A percentile compares a stretch with the other conserved stretches of the same genome.
Conservation (phyloP, 1,140 invertebrate genomes). For the Macrobrachium rosenbergii region DNA sequence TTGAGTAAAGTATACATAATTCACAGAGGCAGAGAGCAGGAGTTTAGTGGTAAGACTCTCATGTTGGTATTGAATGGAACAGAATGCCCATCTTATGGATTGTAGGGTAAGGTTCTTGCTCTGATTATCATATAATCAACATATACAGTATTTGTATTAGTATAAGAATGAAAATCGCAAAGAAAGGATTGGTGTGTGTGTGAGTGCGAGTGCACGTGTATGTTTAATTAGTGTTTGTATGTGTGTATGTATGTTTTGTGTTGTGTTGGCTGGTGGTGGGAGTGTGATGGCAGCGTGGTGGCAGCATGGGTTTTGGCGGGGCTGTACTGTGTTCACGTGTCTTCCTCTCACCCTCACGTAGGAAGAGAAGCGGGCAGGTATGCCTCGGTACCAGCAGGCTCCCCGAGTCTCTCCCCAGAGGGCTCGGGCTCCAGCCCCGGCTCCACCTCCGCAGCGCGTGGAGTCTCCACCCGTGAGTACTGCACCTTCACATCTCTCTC, state of each 20-base stretch:
- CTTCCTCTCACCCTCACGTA: conserved; percentile 63
- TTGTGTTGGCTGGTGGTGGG: conserved; percentile 60
- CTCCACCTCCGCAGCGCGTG: conserved; percentile 62
- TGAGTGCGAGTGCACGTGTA: neutral
- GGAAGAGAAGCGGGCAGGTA: conserved; percentile 64
- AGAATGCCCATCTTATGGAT: too few relatives aligned
- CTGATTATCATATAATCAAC: too few relatives aligned
- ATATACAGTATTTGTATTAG: too few relatives aligned
- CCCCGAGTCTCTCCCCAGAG: conserved; percentile 60
- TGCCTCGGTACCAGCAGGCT: conserved; percentile 60
- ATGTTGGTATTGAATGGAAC: too few relatives aligned
- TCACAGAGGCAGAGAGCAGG: too few relatives aligned
- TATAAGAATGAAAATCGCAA: too few relatives aligned
- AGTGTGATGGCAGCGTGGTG: conserved; percentile 50
- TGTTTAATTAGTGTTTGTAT: neutral
- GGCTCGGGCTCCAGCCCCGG: conserved; percentile 60
- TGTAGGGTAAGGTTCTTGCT: too few relatives aligned
- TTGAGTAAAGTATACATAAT: too few relatives aligned
- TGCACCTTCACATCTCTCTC: conserved; percentile 63
- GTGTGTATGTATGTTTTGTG: conserved; percentile 2
- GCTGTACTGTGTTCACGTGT: conserved; percentile 63
- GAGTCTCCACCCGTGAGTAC: conserved; percentile 64
- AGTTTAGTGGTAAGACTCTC: too few relatives aligned
- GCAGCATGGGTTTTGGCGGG: conserved; percentile 63
- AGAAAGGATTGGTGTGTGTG: neutral